These are phyloP conservation scores for Tichodroma muraria DNA, from an alignment of 2,113 vertebrate species.

Conservation along the genomic window DNA sequence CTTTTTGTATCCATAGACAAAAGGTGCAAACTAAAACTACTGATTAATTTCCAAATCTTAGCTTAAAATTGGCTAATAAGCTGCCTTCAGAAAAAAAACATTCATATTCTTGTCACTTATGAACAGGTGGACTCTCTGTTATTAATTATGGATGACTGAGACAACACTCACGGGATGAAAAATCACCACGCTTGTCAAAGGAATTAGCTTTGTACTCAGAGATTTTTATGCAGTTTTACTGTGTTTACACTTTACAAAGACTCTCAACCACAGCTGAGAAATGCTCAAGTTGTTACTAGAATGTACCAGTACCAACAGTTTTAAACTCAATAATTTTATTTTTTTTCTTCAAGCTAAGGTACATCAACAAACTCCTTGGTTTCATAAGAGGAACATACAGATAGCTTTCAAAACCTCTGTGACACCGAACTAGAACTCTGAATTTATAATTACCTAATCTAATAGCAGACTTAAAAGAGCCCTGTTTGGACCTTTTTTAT, in stretches of 20 bases:
- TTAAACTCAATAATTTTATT: neutral
- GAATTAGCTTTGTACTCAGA: neutral
- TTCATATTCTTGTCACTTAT: neutral
- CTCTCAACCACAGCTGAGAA: neutral
- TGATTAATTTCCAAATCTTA: neutral
- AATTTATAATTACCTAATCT: neutral
- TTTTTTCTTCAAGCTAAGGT: neutral
- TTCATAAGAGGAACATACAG: neutral
- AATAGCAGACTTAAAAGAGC: neutral
- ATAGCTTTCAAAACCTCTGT: neutral
- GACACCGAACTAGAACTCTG: neutral
- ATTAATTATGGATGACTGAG: neutral
- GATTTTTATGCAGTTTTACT: neutral
- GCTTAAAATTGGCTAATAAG: neutral
- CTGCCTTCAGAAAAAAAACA: neutral
- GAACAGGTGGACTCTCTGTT: neutral
- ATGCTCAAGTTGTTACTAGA: neutral
- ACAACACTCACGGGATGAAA: neutral
- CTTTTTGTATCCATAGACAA: neutral
- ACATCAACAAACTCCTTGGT: neutral
- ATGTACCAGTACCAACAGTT: neutral
- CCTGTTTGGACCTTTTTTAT: neutral
- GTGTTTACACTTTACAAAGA: neutral
- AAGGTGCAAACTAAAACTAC: neutral
- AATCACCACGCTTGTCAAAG: neutral